phyloP scores from a whole-genome alignment of 2,888 invertebrate species.

The Eristalis pertinax region DNA sequence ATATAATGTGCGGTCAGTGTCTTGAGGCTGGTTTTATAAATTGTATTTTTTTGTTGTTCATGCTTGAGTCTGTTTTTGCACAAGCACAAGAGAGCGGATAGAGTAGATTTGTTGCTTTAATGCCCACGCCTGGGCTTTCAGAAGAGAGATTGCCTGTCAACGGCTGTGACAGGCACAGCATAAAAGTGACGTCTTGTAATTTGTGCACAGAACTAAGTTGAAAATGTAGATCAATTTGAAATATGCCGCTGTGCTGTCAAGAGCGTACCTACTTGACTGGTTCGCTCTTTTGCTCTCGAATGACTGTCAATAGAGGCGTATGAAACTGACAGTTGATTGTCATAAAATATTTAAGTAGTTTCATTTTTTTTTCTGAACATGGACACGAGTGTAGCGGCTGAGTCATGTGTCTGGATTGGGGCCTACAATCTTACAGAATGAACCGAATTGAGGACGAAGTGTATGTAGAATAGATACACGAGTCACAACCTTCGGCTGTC shows the following conservation, averaged over 20 bases:
- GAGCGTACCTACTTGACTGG: slow-evolving; percentile 27
- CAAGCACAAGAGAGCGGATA: slow-evolving; percentile 13
- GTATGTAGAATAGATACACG: neutral
- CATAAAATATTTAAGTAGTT: slow-evolving; percentile 48
- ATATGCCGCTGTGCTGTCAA: slow-evolving; percentile 53
- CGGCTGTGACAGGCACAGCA: slow-evolving; percentile 44
- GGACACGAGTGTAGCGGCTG: neutral
- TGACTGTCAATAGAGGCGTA: slow-evolving; percentile 52
- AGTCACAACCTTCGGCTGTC: neutral
- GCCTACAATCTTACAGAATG: neutral
- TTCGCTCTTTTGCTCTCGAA: slow-evolving; percentile 36
- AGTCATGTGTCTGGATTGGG: slow-evolving; percentile 17
- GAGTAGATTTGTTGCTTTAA: slow-evolving; percentile 47
- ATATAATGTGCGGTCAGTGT: slow-evolving; percentile 73
- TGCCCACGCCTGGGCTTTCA: slow-evolving; percentile 60
- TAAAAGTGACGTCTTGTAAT: slow-evolving; percentile 68
- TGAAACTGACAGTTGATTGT: slow-evolving; percentile 63
- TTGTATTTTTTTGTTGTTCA: slow-evolving; percentile 34
- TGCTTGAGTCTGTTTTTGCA: slow-evolving; percentile 16
- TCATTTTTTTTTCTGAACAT: neutral
- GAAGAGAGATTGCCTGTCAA: slow-evolving; percentile 66
- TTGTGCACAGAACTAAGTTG: slow-evolving; percentile 50
- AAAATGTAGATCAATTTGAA: slow-evolving; percentile 65
- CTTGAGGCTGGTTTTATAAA: slow-evolving; percentile 62
- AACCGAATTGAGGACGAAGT: neutral